Evolutionary conservation across 35 echinoderm and acorn worm genomes (phyloP).

Genomic region (Ophiothrix spiculata): DNA sequence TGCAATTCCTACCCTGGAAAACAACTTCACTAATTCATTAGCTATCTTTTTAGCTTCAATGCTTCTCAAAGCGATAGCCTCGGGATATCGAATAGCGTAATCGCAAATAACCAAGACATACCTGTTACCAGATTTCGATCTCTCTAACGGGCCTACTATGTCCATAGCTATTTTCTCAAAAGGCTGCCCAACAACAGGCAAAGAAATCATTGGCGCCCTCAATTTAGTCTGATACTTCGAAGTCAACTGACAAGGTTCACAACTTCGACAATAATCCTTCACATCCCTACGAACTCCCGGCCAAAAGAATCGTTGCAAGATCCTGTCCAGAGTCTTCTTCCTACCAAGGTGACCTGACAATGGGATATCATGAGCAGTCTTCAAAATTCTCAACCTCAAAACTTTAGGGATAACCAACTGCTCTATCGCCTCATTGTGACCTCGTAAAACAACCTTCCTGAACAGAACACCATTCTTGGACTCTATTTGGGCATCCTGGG

Average conservation of each 20-base stretch:
- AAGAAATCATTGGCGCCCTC: slow-evolving; percentile 48
- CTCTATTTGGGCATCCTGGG: not conserved
- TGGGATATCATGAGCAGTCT: slow-evolving; percentile 31
- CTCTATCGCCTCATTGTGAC: not conserved
- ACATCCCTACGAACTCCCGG: slow-evolving; percentile 9
- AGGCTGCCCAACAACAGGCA: slow-evolving; percentile 55
- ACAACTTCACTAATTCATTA: slow-evolving; percentile 59
- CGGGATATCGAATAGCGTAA: slow-evolving; percentile 70
- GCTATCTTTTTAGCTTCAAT: slow-evolving; percentile 58
- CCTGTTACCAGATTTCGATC: slow-evolving; percentile 24
- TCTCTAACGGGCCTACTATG: slow-evolving; percentile 56
- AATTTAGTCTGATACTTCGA: not conserved
- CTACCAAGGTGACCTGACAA: slow-evolving; percentile 38
- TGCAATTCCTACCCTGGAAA: slow-evolving; percentile 59
- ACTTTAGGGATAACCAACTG: not conserved
- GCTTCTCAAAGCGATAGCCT: slow-evolving; percentile 46
- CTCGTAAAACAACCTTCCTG: not conserved
- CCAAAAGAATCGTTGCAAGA: slow-evolving; percentile 37
- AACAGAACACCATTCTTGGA: no score
- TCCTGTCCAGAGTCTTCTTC: slow-evolving; percentile 43
- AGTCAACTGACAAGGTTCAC: slow-evolving; percentile 27
- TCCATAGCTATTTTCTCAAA: slow-evolving; percentile 54
- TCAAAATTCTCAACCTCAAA: not conserved
- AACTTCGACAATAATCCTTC: slow-evolving; percentile 29
- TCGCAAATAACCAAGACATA: slow-evolving; percentile 55